phyloP scores from a whole-genome alignment of 2,888 invertebrate genomes.

The Agonopterix heracliana region DNA sequence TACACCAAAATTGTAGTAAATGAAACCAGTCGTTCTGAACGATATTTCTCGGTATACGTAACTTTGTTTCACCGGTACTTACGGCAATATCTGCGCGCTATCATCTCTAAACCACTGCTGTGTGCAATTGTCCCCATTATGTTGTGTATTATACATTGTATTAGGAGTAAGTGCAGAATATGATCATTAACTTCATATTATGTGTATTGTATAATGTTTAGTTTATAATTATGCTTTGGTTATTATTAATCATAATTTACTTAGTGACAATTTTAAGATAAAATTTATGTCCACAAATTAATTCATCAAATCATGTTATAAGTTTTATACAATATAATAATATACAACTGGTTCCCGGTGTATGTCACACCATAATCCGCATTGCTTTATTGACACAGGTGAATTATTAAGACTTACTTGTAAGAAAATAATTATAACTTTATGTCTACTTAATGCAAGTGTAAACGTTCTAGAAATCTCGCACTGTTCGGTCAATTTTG shows the following conservation, averaged over 20 bases:
- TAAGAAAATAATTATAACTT: slow-evolving; percentile 72
- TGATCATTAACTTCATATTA: slow-evolving; percentile 55
- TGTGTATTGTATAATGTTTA: slow-evolving; percentile 68
- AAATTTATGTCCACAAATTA: slow-evolving; percentile 51
- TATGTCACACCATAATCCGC: slow-evolving; percentile 41
- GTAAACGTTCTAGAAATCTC: slow-evolving; percentile 77
- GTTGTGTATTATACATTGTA: slow-evolving; percentile 69
- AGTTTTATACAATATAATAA: slow-evolving; percentile 49
- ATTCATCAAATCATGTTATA: slow-evolving; percentile 63
- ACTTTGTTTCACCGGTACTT: slow-evolving; percentile 44
- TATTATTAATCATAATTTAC: slow-evolving; percentile 71
- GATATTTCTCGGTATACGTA: background rate
- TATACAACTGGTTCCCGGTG: slow-evolving; percentile 50
- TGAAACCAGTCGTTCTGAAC: background rate
- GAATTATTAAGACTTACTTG: slow-evolving; percentile 72
- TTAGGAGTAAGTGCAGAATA: slow-evolving; percentile 52
- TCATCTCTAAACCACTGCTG: slow-evolving; percentile 54
- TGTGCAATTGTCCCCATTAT: slow-evolving; percentile 61
- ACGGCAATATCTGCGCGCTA: slow-evolving; percentile 47
- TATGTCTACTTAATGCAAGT: slow-evolving; percentile 77
- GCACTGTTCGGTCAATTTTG: slow-evolving; percentile 77
- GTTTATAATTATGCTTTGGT: slow-evolving; percentile 63
- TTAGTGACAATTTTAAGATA: slow-evolving; percentile 62
- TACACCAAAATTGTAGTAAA: background rate
- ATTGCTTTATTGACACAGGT: slow-evolving; percentile 70